A percentile compares a stretch with the other conserved stretches of the same genome.
Evolutionary conservation across 1,140 invertebrate genomes (phyloP).

Genomic region (Akabosia matsudoensis): DNA sequence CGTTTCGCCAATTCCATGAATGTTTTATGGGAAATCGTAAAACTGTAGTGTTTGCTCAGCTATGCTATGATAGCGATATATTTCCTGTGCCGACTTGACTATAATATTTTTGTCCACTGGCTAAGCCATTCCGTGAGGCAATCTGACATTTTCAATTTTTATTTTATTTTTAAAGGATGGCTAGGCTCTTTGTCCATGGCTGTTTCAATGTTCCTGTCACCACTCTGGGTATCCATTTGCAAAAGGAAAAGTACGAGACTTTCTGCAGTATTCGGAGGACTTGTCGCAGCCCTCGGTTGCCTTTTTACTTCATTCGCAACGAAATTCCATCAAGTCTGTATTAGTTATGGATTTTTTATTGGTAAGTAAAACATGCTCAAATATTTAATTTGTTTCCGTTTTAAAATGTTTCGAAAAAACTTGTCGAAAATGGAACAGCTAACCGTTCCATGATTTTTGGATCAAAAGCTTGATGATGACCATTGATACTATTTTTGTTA

Average conservation of each 20-base stretch:
- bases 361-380: slow-evolving; percentile 59
- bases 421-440: background rate
- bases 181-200: slow-evolving; percentile 76
- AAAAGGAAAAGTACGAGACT: slow-evolving; percentile 78
- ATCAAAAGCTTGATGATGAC: too few species aligned
- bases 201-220: slow-evolving; percentile 75
- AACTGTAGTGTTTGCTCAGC: background rate
- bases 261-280: slow-evolving; percentile 81
- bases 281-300: slow-evolving; percentile 64
- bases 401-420: background rate
- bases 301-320: slow-evolving; percentile 69
- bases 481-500: background rate
- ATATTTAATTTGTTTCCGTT: background rate
- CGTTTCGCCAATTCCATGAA: background rate
- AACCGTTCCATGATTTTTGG: background rate
- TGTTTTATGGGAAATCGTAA: slow-evolving; percentile 1
- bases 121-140: too few species aligned
- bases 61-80: background rate
- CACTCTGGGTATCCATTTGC: slow-evolving; percentile 79
- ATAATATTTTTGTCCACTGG: background rate
- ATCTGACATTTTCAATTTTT: slow-evolving; percentile 18
- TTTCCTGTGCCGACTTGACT: background rate
- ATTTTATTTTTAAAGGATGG: slow-evolving; percentile 65
- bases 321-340: slow-evolving; percentile 83
- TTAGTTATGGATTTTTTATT: slow-evolving; percentile 71